These are phyloP conservation scores for Drosophila truncata DNA, from an alignment of 1,140 invertebrate species.

Conservation along the genomic window DNA sequence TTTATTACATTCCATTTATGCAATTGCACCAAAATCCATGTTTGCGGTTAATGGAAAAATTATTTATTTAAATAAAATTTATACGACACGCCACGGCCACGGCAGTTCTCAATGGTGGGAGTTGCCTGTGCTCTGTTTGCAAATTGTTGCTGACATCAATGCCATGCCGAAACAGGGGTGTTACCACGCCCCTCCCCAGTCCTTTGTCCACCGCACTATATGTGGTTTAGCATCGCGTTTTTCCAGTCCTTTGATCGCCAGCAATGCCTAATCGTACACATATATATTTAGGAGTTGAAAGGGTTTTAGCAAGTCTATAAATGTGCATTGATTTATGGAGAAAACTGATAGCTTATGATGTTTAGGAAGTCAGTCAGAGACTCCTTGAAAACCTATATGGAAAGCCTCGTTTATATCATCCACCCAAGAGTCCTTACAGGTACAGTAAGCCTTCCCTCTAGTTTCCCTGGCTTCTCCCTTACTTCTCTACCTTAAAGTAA, in stretches of 20 bases:
- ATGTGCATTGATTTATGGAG: too few relatives aligned
- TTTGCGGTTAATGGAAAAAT: constrained; percentile 82
- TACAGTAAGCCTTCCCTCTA: neutral
- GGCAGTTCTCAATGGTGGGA: constrained; percentile 15
- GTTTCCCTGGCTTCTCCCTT: neutral
- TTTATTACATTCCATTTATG: constrained; percentile 78
- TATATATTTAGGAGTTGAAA: neutral
- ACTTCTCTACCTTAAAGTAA: neutral
- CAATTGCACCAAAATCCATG: constrained; percentile 79
- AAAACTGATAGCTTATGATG: too few relatives aligned
- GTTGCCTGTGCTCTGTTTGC: constrained; percentile 2
- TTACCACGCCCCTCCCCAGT: neutral
- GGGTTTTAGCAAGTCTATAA: neutral
- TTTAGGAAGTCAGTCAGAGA: too few relatives aligned
- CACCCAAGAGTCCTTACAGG: neutral
- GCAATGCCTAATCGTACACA: neutral
- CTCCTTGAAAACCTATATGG: neutral
- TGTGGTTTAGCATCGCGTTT: constrained; percentile 1
- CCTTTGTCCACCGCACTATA: neutral
- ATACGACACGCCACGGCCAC: constrained; percentile 56
- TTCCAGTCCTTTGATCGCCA: neutral
- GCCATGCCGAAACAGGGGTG: constrained; percentile 14
- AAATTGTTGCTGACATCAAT: constrained; percentile 67
- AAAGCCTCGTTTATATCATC: neutral
- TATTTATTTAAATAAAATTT: constrained; percentile 81